phyloP scores from a whole-genome alignment of 2,113 vertebrate genomes.

The Suricata suricatta region DNA sequence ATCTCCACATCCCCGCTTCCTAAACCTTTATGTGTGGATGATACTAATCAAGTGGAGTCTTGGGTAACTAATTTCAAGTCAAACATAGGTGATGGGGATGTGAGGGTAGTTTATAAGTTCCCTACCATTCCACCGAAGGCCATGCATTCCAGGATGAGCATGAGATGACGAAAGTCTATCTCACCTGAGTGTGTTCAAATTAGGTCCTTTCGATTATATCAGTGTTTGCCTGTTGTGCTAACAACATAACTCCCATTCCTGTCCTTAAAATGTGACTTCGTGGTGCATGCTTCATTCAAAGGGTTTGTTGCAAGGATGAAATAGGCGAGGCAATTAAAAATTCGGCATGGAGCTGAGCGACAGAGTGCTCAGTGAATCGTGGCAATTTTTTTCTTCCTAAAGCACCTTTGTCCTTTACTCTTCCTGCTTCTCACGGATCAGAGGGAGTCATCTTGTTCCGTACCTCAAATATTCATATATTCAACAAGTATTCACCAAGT shows the following conservation, averaged over 20 bases:
- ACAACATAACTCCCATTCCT: neutral
- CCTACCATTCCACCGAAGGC: neutral
- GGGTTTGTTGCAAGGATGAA: neutral
- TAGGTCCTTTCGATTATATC: neutral
- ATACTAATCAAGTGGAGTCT: neutral
- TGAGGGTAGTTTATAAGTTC: neutral
- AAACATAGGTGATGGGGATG: neutral
- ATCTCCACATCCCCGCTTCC: neutral
- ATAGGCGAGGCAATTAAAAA: neutral
- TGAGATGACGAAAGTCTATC: neutral
- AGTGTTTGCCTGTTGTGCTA: neutral
- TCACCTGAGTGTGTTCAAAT: neutral
- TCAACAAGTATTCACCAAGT: neutral
- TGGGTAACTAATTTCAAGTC: neutral
- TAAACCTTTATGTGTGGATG: neutral
- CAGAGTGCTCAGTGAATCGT: neutral
- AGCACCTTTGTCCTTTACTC: neutral
- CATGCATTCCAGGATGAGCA: neutral
- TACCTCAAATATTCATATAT: neutral
- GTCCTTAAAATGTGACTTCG: neutral
- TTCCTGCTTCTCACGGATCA: neutral
- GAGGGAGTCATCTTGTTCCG: neutral
- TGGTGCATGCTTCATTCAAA: neutral
- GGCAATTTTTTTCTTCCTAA: neutral
- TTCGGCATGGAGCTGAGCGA: neutral